A percentile compares a stretch with the other conserved stretches of the same genome.
Evolutionary conservation across 2,888 invertebrate species (phyloP).

Genomic region (Rambutsinella grinnellia): DNA sequence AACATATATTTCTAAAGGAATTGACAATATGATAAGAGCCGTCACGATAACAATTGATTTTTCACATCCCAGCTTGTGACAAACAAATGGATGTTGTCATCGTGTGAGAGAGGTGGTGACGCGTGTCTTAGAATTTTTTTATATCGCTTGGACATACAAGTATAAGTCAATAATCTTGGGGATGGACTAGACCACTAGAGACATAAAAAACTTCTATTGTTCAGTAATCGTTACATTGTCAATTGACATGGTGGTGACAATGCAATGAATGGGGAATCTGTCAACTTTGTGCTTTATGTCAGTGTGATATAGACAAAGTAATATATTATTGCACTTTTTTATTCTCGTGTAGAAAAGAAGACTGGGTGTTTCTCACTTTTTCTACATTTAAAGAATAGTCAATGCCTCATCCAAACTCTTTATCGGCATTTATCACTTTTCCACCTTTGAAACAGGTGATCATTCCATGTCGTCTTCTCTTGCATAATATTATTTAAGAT

Average conservation of each 20-base stretch:
- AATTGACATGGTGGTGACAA: not conserved
- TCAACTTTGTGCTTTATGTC: too few species aligned
- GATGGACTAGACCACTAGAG: too few species aligned
- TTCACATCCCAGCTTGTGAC: too few species aligned
- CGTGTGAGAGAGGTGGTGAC: conserved; percentile 65
- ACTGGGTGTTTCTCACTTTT: not conserved
- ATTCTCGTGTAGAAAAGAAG: not conserved
- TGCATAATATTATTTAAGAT: not conserved
- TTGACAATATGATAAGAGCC: too few species aligned
- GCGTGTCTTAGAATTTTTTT: conserved; percentile 52
- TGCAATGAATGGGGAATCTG: not conserved
- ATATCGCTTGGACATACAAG: too few species aligned
- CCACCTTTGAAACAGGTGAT: not conserved
- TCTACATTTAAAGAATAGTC: conserved; percentile 18
- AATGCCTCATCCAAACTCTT: conserved; percentile 33
- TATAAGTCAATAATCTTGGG: too few species aligned
- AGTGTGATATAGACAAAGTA: too few species aligned
- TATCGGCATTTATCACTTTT: conserved; percentile 40
- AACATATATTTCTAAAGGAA: too few species aligned
- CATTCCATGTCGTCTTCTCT: not conserved
- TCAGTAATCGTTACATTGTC: not conserved
- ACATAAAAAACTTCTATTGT: too few species aligned
- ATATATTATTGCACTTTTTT: too few species aligned
- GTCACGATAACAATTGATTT: too few species aligned
- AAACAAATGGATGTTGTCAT: conserved; percentile 66